Percentiles rank a stretch among this genome's conserved stretches.
Conservation (phyloP, 1,140 invertebrate genomes). For the Ectropis grisescens region DNA sequence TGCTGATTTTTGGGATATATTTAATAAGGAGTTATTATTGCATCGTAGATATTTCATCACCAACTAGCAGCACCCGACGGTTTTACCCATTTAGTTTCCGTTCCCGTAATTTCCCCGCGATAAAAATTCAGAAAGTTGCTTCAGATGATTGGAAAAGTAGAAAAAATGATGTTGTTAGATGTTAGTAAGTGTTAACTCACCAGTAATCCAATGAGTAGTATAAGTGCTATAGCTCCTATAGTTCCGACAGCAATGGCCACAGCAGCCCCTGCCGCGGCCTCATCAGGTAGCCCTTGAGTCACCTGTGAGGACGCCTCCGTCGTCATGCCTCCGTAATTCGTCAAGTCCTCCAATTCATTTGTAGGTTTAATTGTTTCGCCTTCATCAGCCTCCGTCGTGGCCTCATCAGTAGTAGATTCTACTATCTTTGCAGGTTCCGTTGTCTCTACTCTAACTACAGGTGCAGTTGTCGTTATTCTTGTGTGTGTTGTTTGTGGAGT, state of each 20-base stretch:
- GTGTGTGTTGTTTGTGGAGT: slow-evolving; percentile 6
- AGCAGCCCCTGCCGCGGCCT: slow-evolving; percentile 41
- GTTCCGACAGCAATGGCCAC: slow-evolving; percentile 57
- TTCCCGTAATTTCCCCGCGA: too few species aligned
- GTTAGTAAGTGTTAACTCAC: too few species aligned
- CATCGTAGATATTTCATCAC: too few species aligned
- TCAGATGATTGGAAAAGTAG: too few species aligned
- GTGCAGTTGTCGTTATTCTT: slow-evolving; percentile 13
- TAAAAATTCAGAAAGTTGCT: too few species aligned
- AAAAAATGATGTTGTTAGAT: too few species aligned
- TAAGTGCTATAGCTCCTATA: slow-evolving; percentile 52
- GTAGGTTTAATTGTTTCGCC: slow-evolving; percentile 23
- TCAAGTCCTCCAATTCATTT: slow-evolving; percentile 36
- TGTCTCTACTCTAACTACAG: slow-evolving; percentile 6
- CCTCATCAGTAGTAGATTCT: slow-evolving; percentile 14
- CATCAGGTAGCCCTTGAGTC: slow-evolving; percentile 32
- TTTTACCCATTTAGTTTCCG: too few species aligned
- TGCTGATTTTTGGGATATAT: too few species aligned
- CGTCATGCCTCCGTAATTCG: slow-evolving; percentile 34
- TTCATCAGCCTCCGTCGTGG: slow-evolving; percentile 15
- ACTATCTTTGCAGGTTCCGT: slow-evolving; percentile 3
- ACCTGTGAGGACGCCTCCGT: slow-evolving; percentile 35
- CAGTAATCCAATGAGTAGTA: slow-evolving; percentile 53
- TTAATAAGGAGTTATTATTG: too few species aligned
- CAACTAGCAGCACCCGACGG: too few species aligned